phyloP scores from a whole-genome alignment of 2,797 vertebrate species.

The Mareca strepera region DNA sequence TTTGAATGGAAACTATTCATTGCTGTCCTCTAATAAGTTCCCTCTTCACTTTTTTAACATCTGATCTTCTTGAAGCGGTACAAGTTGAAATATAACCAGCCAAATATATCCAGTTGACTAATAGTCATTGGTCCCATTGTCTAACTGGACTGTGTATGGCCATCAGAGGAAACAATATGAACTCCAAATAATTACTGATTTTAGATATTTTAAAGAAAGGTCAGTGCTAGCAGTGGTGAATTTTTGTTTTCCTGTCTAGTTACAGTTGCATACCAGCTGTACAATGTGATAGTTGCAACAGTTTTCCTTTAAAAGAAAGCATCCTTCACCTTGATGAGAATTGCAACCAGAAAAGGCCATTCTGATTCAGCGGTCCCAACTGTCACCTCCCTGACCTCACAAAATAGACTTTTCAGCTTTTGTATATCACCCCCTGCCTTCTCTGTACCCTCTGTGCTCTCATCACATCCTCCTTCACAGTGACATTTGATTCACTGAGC shows the following conservation, averaged over 20 bases:
- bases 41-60: neutral
- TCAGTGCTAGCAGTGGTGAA: neutral
- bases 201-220: neutral
- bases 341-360: slow-evolving; percentile 10
- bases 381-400: slow-evolving; percentile 24
- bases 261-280: neutral
- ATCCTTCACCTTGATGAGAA: slow-evolving; percentile 20
- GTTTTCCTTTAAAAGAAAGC: neutral
- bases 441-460: neutral
- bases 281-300: neutral
- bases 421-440: slow-evolving; percentile 24
- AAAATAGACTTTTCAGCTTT: slow-evolving; percentile 49
- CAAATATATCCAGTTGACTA: neutral
- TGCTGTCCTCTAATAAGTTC: neutral
- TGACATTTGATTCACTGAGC: slow-evolving; percentile 25
- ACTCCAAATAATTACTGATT: neutral
- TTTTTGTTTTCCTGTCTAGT: slow-evolving; percentile 11
- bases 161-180: neutral
- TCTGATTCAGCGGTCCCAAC: neutral
- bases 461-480: neutral
- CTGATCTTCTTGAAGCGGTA: neutral
- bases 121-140: neutral
- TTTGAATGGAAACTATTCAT: neutral
- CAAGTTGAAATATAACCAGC: neutral
- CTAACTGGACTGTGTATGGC: neutral